These are phyloP conservation scores for Dipodomys stephensi DNA, from an alignment of 2,113 vertebrate species.

Conservation along the genomic window DNA sequence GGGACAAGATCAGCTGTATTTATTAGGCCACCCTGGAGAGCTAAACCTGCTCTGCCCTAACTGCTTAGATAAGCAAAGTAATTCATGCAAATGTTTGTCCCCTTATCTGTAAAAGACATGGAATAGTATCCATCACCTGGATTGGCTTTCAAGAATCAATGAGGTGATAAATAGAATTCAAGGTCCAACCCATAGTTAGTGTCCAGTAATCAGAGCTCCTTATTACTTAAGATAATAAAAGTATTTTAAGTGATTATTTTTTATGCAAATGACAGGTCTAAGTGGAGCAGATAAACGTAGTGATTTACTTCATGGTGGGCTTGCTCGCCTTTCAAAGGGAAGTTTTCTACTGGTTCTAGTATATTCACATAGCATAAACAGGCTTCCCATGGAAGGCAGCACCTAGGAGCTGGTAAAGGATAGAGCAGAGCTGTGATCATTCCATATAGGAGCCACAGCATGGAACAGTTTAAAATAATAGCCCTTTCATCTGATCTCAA, in stretches of 20 bases:
- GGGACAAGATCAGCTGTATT: background rate
- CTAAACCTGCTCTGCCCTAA: background rate
- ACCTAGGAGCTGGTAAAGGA: background rate
- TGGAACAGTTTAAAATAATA: constrained; percentile 31
- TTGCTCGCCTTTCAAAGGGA: background rate
- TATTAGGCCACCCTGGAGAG: background rate
- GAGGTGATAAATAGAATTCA: constrained; percentile 9
- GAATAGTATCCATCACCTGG: background rate
- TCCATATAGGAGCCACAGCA: background rate
- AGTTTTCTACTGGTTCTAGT: background rate
- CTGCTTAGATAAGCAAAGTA: background rate
- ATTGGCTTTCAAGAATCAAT: constrained; percentile 30
- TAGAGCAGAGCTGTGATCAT: background rate
- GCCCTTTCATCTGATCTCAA: background rate
- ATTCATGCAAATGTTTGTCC: constrained; percentile 9
- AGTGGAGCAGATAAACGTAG: background rate
- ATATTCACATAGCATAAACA: background rate
- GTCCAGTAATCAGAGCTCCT: background rate
- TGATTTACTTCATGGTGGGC: background rate
- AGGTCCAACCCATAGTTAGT: background rate
- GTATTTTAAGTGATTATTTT: background rate
- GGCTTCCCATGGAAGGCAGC: background rate
- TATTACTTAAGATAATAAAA: constrained; percentile 33
- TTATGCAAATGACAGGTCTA: background rate
- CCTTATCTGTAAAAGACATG: background rate